Evolutionary conservation across 2,888 invertebrate species (phyloP).

Genomic region (Agrilus cyanescens): DNA sequence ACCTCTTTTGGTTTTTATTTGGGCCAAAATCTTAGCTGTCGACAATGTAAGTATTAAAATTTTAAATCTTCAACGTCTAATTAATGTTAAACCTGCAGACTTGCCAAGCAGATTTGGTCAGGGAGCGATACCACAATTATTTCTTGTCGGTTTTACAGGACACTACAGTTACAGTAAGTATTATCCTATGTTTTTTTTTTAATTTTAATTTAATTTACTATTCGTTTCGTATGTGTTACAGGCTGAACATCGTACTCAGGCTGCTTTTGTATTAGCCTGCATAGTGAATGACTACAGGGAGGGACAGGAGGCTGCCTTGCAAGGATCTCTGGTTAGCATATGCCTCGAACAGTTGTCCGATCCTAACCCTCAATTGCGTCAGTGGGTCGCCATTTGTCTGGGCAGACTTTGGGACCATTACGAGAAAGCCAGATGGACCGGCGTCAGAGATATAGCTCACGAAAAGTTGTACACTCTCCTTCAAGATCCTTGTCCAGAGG

Average conservation of each 20-base stretch:
- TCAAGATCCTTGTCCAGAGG: slow-evolving; percentile 77
- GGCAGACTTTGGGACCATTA: slow-evolving; percentile 84
- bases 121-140: slow-evolving; percentile 89
- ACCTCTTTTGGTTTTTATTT: slow-evolving; percentile 90
- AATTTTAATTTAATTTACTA: slow-evolving; percentile 3
- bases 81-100: slow-evolving; percentile 43
- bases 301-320: slow-evolving; percentile 83
- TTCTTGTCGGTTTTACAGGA: slow-evolving; percentile 89
- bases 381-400: slow-evolving; percentile 88
- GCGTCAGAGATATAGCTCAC: slow-evolving; percentile 90
- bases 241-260: slow-evolving; percentile 80
- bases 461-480: slow-evolving; percentile 81
- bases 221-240: slow-evolving; percentile 26
- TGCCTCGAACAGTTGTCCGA: slow-evolving; percentile 83
- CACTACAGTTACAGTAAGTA: slow-evolving; percentile 63
- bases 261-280: slow-evolving; percentile 89
- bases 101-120: slow-evolving; percentile 89
- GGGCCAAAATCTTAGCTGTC: slow-evolving; percentile 97
- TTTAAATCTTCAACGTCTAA: neutral
- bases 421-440: slow-evolving; percentile 86
- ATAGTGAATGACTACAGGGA: slow-evolving; percentile 81
- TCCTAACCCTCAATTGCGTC: slow-evolving; percentile 52
- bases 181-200: slow-evolving; percentile 1
- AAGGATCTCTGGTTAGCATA: slow-evolving; percentile 80
- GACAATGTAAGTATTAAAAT: slow-evolving; percentile 60